Base-by-base conservation (phyloP, 1,140 invertebrate genomes). In the Heterodera carotae region DNA sequence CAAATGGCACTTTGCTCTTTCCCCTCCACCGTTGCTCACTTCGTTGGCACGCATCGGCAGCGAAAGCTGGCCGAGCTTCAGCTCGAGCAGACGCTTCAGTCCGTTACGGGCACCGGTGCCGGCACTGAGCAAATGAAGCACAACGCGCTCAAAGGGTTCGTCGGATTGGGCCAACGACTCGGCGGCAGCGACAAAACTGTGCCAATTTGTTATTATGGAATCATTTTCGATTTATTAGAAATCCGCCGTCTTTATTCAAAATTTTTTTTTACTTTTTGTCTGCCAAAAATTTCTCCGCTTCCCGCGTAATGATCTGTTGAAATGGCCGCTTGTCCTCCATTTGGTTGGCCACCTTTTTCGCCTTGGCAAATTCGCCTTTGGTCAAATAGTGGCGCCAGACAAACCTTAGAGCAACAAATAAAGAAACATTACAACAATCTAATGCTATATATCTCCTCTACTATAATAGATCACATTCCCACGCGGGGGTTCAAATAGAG, bases 251-350 rank as follows among this genome's bases (percentile, higher is more conserved):
- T 8, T 43, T 43, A 8, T 43, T 8, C 39, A 43, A 8, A 8
- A 43, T 43, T 43, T 43, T 43, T 22, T 0, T n/a, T 56, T 56
- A 56, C 48, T 81, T 79, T 34, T 84, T 82, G 33, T 81, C 70
- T 3, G 25, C 34, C 33, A 81, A 39, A 67, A 83, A 81, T 62
- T 83, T 81, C 59, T 84, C 81, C 15, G 81, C 81, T 66, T 84
- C 82, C 53, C 78, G 66, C 48, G 81, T 83, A 25, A 82, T 60
- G 27, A 82, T 81, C n/a, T 81, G 39, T 68, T 84, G 81, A 39
- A 79, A 83, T 12, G 81, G 81, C 15, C 36, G 29, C 36, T 60
- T 69, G 71, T 82, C 81, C 18, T 48, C 33, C 77, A 82, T 80
- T 76, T 59, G 72, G 27, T 75, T 75, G 18, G 81, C 77, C n/a